A percentile compares a stretch with the other conserved stretches of the same genome.
Evolutionary conservation across 2,888 invertebrate genomes (phyloP).

Genomic region (Limnephilus rhombicus): DNA sequence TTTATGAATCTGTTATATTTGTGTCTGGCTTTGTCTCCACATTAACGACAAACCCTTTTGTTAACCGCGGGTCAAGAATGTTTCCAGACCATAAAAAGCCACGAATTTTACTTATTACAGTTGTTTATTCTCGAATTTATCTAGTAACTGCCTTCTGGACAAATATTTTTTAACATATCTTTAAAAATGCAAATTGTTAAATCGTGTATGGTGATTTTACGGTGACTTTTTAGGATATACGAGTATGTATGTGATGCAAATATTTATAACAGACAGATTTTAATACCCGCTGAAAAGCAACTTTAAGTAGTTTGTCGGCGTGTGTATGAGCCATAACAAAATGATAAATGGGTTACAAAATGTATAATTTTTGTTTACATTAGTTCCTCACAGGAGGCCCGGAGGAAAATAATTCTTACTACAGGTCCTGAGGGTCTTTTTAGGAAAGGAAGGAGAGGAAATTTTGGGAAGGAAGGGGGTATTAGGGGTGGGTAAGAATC

Average conservation of each 20-base stretch:
- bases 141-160: background rate
- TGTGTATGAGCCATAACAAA: no score
- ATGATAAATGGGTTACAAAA: background rate
- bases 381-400: no score
- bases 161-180: background rate
- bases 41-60: conserved; percentile 33
- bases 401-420: no score
- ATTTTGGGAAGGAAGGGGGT: no score
- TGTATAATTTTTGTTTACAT: background rate
- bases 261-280: background rate
- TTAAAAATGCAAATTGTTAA: background rate
- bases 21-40: background rate
- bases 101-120: background rate
- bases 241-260: background rate
- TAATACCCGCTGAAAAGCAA: background rate
- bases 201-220: background rate
- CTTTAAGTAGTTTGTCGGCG: background rate
- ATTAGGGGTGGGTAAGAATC: no score
- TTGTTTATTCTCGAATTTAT: background rate
- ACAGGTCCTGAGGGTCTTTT: no score
- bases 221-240: background rate
- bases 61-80: conserved; percentile 5
- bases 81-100: background rate
- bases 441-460: no score
- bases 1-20: conserved; percentile 6